These are phyloP conservation scores for Enoplolaimus lenunculus DNA, from an alignment of 2,888 invertebrate species.

Conservation along the genomic window DNA sequence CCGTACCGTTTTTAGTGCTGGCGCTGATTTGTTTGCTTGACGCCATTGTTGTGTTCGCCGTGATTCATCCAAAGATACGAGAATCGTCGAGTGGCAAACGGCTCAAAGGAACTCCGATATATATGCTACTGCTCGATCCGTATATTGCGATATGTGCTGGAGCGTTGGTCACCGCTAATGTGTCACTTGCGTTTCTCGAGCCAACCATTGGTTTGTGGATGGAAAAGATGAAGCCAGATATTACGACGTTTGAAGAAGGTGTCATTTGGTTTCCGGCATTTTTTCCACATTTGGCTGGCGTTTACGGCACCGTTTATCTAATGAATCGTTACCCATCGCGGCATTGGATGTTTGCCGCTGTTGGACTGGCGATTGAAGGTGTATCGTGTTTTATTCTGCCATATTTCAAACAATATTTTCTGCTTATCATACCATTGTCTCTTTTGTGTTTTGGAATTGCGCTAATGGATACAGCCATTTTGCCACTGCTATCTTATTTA, in stretches of 20 bases:
- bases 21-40: conserved; percentile 82
- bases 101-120: conserved; percentile 57
- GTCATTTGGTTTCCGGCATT: conserved; percentile 99
- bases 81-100: conserved; percentile 37
- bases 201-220: conserved; percentile 98
- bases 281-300: conserved; percentile 92
- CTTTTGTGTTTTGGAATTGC: conserved; percentile 98
- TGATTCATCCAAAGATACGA: conserved; percentile 62
- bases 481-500: conserved; percentile 86
- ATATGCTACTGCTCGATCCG: conserved; percentile 86
- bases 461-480: conserved; percentile 85
- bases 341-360: conserved; percentile 90
- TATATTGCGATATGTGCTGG: conserved; percentile 93
- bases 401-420: conserved; percentile 71
- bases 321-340: conserved; percentile 80
- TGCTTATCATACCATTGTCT: conserved; percentile 88
- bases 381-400: conserved; percentile 80
- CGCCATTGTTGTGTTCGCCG: conserved; percentile 77
- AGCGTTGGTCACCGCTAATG: conserved; percentile 96
- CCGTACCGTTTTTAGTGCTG: conserved; percentile 86
- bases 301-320: conserved; percentile 85
- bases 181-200: conserved; percentile 91
- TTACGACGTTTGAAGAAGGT: conserved; percentile 64
- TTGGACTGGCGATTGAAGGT: conserved; percentile 83
- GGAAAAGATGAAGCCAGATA: conserved; percentile 47